Conservation (phyloP, 2,797 vertebrate genomes). For the Oophaga sylvatica region DNA sequence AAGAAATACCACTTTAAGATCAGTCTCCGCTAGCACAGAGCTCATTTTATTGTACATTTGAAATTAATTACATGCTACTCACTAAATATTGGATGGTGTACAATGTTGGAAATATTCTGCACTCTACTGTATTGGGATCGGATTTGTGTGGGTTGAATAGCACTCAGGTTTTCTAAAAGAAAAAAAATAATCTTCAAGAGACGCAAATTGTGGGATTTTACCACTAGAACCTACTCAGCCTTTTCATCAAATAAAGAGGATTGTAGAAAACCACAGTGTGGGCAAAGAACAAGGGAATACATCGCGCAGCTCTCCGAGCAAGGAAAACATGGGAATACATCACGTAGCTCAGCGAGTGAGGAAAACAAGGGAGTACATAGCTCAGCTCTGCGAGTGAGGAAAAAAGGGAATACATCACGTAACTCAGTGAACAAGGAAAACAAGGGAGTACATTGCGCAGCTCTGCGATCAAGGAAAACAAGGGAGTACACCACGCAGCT, state of each 20-base stretch:
- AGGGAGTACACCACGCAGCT: no score
- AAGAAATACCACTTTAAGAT: no score
- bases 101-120: neutral
- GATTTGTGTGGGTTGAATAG: neutral
- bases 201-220: neutral
- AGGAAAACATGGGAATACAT: no score
- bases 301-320: no score
- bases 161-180: neutral
- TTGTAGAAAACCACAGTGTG: constrained; percentile 30
- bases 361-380: no score
- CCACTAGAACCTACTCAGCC: constrained; percentile 12
- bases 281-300: neutral
- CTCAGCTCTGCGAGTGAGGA: no score
- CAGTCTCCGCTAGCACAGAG: no score
- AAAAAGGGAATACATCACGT: no score
- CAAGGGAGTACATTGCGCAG: no score
- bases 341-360: no score
- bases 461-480: no score
- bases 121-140: neutral
- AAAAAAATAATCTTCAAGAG: neutral
- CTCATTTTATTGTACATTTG: neutral
- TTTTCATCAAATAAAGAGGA: constrained; percentile 16
- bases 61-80: neutral
- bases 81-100: neutral
- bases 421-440: no score